phyloP scores from a whole-genome alignment of 1,140 invertebrate species.

The Paracyclopina nana region DNA sequence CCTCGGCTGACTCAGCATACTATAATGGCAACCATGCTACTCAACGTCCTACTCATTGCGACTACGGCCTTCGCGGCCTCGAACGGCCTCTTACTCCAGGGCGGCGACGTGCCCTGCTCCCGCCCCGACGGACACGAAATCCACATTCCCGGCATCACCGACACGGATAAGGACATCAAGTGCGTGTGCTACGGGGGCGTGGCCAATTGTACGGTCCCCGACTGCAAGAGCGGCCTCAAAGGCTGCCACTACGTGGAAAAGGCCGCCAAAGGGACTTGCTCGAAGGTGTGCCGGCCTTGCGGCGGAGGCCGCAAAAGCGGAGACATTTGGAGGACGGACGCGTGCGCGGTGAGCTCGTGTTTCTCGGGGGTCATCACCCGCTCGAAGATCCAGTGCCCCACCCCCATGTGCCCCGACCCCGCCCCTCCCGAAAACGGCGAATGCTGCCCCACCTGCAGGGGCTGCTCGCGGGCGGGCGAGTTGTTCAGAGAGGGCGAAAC shows the following conservation, averaged over 20 bases:
- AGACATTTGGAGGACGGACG: neutral
- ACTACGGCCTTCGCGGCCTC: too few relatives aligned
- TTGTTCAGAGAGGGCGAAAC: neutral
- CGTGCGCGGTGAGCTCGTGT: neutral
- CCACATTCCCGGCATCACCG: too few relatives aligned
- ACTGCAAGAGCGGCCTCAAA: neutral
- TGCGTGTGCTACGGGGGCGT: too few relatives aligned
- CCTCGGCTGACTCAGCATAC: too few relatives aligned
- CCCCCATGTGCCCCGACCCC: neutral
- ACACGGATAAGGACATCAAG: too few relatives aligned
- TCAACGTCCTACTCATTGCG: too few relatives aligned
- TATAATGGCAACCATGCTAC: too few relatives aligned
- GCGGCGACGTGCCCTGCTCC: too few relatives aligned
- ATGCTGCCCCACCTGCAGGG: neutral
- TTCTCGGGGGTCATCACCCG: neutral
- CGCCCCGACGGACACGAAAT: too few relatives aligned
- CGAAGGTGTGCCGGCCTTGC: neutral
- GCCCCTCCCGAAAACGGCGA: neutral
- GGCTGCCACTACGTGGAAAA: slow-evolving; percentile 2
- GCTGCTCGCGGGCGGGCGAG: neutral
- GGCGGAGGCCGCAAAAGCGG: neutral
- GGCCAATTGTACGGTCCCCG: neutral
- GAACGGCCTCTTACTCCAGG: too few relatives aligned
- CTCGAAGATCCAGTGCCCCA: neutral
- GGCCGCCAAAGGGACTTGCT: neutral